Percentiles rank a stretch among this genome's conserved stretches.
Conservation (phyloP, 2,113 vertebrate genomes). For the Zosterops hypoxanthus region DNA sequence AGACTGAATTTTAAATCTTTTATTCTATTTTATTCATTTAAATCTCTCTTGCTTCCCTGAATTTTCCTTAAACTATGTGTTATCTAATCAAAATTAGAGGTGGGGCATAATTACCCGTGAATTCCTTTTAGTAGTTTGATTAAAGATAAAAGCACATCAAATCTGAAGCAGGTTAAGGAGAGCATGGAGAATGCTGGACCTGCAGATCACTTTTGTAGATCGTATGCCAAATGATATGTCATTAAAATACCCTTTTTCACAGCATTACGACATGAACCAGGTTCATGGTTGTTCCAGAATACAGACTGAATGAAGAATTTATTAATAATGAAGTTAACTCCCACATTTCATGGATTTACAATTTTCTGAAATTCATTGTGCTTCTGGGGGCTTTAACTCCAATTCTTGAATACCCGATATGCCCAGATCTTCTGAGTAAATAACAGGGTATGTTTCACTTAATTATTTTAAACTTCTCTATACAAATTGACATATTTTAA, state of each 20-base stretch:
- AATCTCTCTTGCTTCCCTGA: conserved; percentile 30
- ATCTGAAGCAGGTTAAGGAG: conserved; percentile 18
- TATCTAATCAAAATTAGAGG: conserved; percentile 26
- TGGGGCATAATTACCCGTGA: conserved; percentile 28
- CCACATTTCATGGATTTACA: background rate
- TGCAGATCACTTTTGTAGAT: conserved; percentile 10
- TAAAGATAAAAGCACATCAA: conserved; percentile 32
- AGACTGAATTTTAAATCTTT: conserved; percentile 44
- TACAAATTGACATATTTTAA: background rate
- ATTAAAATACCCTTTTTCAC: conserved; percentile 14
- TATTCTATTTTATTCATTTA: conserved; percentile 54
- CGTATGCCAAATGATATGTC: background rate
- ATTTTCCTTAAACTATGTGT: conserved; percentile 10
- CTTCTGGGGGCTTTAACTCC: background rate
- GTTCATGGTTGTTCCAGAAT: background rate
- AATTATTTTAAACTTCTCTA: background rate
- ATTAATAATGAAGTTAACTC: background rate
- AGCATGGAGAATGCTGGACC: background rate
- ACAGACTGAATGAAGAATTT: background rate
- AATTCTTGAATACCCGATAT: background rate
- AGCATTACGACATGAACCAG: background rate
- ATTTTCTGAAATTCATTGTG: background rate
- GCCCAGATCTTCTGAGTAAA: background rate
- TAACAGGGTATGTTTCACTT: background rate
- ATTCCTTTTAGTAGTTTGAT: conserved; percentile 20